These are phyloP conservation scores for Crambe crambe DNA, from an alignment of 37 sponge, comb jelly and placozoan genomes.

Conservation along the genomic window DNA sequence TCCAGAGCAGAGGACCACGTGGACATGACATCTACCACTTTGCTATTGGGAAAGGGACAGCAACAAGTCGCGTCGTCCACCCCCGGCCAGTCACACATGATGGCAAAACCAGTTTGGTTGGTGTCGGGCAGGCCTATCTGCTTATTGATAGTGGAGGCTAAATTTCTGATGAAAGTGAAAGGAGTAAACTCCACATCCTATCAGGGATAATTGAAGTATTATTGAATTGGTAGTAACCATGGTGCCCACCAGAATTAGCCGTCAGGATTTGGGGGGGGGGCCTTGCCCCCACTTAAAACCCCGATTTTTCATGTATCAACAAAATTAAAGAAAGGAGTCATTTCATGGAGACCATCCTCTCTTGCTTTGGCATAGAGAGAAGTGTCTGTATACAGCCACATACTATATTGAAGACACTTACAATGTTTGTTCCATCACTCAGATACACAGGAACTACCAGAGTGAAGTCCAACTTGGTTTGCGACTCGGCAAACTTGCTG, in stretches of 20 bases:
- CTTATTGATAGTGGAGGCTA: conserved; percentile 42
- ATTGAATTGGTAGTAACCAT: background rate
- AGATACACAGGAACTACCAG: conserved; percentile 31
- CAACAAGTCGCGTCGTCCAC: conserved; percentile 33
- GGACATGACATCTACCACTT: conserved; percentile 58
- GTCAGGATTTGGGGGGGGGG: too few species aligned
- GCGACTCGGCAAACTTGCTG: background rate
- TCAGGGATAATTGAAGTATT: background rate
- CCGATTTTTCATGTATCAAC: too few species aligned
- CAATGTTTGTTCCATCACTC: conserved; percentile 16
- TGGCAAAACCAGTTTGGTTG: conserved; percentile 54
- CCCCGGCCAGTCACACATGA: conserved; percentile 82
- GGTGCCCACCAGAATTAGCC: too few species aligned
- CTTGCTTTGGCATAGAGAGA: too few species aligned
- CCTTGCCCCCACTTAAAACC: too few species aligned
- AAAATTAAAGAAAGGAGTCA: too few species aligned
- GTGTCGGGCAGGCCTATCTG: conserved; percentile 40
- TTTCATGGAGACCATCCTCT: too few species aligned
- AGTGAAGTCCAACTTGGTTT: background rate
- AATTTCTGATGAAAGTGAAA: conserved; percentile 45
- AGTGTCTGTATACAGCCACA: too few species aligned
- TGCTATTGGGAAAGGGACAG: conserved; percentile 43
- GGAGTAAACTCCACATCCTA: conserved; percentile 49
- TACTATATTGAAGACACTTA: too few species aligned
- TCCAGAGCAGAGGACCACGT: conserved; percentile 42